Base-by-base conservation (phyloP, 2,888 invertebrate genomes). In the Sericinus montela region DNA sequence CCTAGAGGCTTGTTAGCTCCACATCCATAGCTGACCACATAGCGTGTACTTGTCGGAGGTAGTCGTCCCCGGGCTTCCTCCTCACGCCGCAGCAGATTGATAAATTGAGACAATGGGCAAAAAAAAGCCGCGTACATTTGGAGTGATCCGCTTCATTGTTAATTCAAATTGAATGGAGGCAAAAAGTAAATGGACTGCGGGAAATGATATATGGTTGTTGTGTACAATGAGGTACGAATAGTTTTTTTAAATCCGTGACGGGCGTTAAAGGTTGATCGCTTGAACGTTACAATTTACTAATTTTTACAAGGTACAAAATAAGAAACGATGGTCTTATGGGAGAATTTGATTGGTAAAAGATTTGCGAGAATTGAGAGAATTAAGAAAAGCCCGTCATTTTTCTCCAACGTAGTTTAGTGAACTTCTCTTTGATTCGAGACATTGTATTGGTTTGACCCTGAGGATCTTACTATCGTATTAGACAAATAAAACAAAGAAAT, bases 101-200 rank as follows among this genome's bases (percentile, higher is more conserved):
- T 10, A 16, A 29, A 30, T 28, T 29, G 13, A 45, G 30, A 45
- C 45, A 45, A 45, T 45, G 37, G 30, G 9, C 11, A 30, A 28
- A 38, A 25, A 45, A 45, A 38, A 14, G 10, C 13, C 10, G 14
- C 41, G 14, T 16, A 16, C 16, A 3, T 29, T 14, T 10, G 25
- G 3, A 23, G 14, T 23, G 36, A 16, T 16, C 8, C 10, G 16
- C n/a, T 45, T 28, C 30, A 45, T 37, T 37, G 37, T 37, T 38
- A 30, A 30, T 11, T 10, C 16, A 30, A 36, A 44, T 36, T 23
- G 16, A 35, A 14, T 28, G 15, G n/a, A 14, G 16, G 36, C 44
- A 36, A 44, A 44, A 36, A 40, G 29, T 28, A 36, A 44, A 35
- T 15, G 14, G 28, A 29, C 8, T 36, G n/a, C 11, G 39, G 38